Evolutionary conservation across 2,888 invertebrate genomes (phyloP).

Genomic region (Phaonia tiefii): DNA sequence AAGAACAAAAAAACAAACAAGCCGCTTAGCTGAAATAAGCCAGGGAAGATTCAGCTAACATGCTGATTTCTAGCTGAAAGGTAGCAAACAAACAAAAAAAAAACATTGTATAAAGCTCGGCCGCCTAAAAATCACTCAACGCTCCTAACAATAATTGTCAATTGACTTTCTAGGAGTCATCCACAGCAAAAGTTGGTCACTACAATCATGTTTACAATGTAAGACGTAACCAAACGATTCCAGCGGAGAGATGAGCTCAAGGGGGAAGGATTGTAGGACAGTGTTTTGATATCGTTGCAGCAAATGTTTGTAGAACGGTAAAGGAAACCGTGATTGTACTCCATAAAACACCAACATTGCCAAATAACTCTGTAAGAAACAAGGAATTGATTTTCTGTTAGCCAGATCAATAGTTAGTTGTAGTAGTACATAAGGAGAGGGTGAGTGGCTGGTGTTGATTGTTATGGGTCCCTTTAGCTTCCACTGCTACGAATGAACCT

Average conservation of each 20-base stretch:
- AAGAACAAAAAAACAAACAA: conserved; percentile 48
- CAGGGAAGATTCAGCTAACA: background rate
- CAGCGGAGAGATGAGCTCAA: too few species aligned
- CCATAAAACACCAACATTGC: background rate
- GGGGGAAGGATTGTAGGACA: too few species aligned
- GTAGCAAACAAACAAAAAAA: conserved; percentile 33
- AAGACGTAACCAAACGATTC: background rate
- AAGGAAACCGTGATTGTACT: background rate
- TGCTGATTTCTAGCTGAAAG: background rate
- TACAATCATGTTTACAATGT: conserved; percentile 57
- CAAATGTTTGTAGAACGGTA: too few species aligned
- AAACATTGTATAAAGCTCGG: too few species aligned
- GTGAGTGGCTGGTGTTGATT: background rate
- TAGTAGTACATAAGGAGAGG: background rate
- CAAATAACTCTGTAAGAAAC: conserved; percentile 2
- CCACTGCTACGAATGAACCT: background rate
- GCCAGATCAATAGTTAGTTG: background rate
- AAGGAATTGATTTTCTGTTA: conserved; percentile 10
- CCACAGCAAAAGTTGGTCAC: conserved; percentile 62
- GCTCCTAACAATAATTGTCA: conserved; percentile 74
- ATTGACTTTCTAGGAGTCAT: conserved; percentile 74
- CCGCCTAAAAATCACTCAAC: conserved; percentile 65
- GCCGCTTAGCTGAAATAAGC: conserved; percentile 27
- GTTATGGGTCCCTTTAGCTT: background rate
- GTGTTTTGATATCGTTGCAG: too few species aligned